Percentiles rank a stretch among this genome's conserved stretches.
phyloP scores from a whole-genome alignment of 1,140 invertebrate species.

The Vanessa atalanta region DNA sequence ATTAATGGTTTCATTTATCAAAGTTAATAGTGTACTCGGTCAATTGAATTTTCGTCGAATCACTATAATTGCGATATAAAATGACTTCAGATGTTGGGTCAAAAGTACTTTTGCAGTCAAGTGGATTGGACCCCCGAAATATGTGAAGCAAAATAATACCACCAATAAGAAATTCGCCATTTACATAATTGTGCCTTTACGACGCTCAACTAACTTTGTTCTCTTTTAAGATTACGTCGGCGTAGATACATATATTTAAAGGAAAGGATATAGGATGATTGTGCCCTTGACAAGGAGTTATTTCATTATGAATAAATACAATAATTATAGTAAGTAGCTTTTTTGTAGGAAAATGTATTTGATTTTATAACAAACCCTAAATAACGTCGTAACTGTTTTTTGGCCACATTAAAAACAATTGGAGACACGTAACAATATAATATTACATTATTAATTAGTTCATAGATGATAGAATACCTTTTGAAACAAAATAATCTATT shows the following conservation, averaged over 20 bases:
- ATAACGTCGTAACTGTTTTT: too few relatives aligned
- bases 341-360: too few relatives aligned
- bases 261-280: too few relatives aligned
- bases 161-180: constrained; percentile 1
- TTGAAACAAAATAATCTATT: too few relatives aligned
- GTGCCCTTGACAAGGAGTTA: too few relatives aligned
- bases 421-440: too few relatives aligned
- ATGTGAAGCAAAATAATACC: constrained; percentile 11
- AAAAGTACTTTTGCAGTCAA: not conserved
- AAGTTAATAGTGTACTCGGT: constrained; percentile 3
- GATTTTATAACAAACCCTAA: too few relatives aligned
- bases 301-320: too few relatives aligned
- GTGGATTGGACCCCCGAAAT: constrained; percentile 1
- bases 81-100: not conserved
- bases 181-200: constrained; percentile 10
- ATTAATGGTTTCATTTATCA: constrained; percentile 6
- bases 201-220: constrained; percentile 1
- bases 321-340: too few relatives aligned
- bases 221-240: not conserved
- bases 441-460: too few relatives aligned
- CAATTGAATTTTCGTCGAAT: constrained; percentile 1
- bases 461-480: too few relatives aligned
- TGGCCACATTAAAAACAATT: too few relatives aligned
- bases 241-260: not conserved
- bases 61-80: not conserved